A percentile compares a stretch with the other conserved stretches of the same genome.
phyloP scores from a whole-genome alignment of 2,113 vertebrate genomes.

The Rana temporaria region DNA sequence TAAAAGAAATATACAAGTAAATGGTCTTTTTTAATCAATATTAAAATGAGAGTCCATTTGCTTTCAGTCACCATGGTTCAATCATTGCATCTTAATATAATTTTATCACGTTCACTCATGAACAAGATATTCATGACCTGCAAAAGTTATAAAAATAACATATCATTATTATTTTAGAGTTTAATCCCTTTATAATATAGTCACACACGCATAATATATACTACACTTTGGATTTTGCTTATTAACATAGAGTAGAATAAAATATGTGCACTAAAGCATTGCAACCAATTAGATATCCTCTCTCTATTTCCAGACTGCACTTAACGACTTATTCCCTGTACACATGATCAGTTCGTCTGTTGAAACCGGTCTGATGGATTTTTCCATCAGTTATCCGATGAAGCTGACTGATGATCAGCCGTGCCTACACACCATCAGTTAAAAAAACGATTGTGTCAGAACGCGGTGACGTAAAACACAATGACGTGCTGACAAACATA shows the following conservation, averaged over 20 bases:
- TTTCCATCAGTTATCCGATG: too few species aligned
- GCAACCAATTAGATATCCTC: too few species aligned
- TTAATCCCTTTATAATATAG: neutral
- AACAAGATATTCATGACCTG: neutral
- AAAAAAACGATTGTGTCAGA: too few species aligned
- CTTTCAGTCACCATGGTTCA: slow-evolving; percentile 57
- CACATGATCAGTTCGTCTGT: too few species aligned
- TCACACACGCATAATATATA: neutral
- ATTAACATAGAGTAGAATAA: neutral
- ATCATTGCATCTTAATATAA: slow-evolving; percentile 60
- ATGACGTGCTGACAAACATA: too few species aligned
- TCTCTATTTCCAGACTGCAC: too few species aligned
- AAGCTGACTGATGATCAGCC: too few species aligned
- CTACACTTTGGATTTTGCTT: neutral
- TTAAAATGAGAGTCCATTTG: slow-evolving; percentile 58
- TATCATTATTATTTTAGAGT: neutral
- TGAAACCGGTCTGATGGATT: too few species aligned
- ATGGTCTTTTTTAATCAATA: slow-evolving; percentile 62
- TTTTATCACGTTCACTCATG: slow-evolving; percentile 35
- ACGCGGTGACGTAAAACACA: too few species aligned
- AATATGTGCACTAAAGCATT: neutral
- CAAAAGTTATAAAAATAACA: neutral
- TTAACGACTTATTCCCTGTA: too few species aligned
- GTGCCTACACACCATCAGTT: too few species aligned
- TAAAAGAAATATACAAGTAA: slow-evolving; percentile 57